Percentiles rank a stretch among this genome's conserved stretches.
These are phyloP conservation scores for Trisateles emortualis DNA, from an alignment of 2,888 invertebrate genomes.

Conservation along the genomic window DNA sequence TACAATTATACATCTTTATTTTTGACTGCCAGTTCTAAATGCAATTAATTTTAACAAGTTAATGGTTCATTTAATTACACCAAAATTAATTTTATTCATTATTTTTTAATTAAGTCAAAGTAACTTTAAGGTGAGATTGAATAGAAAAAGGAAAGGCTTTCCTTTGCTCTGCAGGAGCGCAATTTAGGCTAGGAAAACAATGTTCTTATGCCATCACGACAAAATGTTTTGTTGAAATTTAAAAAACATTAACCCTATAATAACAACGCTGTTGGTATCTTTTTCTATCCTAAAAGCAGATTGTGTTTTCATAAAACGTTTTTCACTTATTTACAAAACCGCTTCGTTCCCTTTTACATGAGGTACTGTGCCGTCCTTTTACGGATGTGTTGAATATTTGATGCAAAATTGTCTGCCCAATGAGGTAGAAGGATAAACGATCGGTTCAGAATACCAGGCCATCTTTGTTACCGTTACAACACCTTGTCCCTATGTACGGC, in stretches of 20 bases:
- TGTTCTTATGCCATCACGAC: not conserved
- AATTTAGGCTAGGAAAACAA: too few relatives aligned
- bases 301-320: conserved; percentile 44
- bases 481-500: conserved; percentile 4
- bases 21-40: not conserved
- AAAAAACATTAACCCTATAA: conserved; percentile 12
- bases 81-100: not conserved
- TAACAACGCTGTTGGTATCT: conserved; percentile 13
- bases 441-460: conserved; percentile 17
- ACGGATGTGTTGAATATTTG: conserved; percentile 52
- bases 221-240: conserved; percentile 16
- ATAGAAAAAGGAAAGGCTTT: too few relatives aligned
- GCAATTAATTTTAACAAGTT: not conserved
- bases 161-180: too few relatives aligned
- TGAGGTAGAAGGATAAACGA: conserved; percentile 27
- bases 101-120: conserved; percentile 9
- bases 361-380: conserved; percentile 39
- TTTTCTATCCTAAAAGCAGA: conserved; percentile 30
- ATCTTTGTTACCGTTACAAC: conserved; percentile 17
- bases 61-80: not conserved
- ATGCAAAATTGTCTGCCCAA: conserved; percentile 44
- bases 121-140: too few relatives aligned
- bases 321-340: conserved; percentile 49
- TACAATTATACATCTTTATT: not conserved
- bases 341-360: conserved; percentile 43